These are phyloP conservation scores for Quiscalus mexicanus DNA, from an alignment of 2,113 vertebrate genomes.

Conservation along the genomic window DNA sequence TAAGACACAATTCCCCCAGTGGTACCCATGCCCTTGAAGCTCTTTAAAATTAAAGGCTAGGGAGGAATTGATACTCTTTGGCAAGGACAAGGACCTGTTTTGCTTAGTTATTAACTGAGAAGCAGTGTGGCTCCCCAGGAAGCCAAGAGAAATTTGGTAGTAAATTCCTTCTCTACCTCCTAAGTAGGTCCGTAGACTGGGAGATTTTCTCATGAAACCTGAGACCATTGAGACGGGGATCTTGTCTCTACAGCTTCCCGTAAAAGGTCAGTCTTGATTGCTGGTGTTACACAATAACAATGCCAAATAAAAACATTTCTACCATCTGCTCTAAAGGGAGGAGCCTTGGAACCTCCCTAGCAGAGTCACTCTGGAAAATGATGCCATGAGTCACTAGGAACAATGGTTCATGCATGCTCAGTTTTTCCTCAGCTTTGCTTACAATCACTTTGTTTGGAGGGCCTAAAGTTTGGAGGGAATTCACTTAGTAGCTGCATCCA, in stretches of 20 bases:
- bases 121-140: neutral
- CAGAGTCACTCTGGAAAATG: neutral
- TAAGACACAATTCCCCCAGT: neutral
- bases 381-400: constrained; percentile 10
- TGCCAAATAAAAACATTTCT: neutral
- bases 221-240: neutral
- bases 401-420: neutral
- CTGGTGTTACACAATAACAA: neutral
- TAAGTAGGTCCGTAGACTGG: neutral
- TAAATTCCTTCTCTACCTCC: neutral
- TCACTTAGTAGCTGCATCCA: neutral
- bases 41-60: neutral
- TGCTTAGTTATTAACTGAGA: neutral
- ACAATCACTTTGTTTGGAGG: neutral
- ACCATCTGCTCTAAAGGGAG: neutral
- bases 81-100: neutral
- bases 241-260: neutral
- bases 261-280: neutral
- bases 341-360: neutral
- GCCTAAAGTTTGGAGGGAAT: neutral
- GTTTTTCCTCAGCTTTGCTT: constrained; percentile 3
- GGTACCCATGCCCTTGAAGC: neutral
- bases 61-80: neutral
- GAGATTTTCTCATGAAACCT: neutral
- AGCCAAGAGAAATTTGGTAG: neutral